Percentiles rank a stretch among this genome's conserved stretches.
phyloP scores from a whole-genome alignment of 2,113 vertebrate genomes.

The Brienomyrus longianalis region DNA sequence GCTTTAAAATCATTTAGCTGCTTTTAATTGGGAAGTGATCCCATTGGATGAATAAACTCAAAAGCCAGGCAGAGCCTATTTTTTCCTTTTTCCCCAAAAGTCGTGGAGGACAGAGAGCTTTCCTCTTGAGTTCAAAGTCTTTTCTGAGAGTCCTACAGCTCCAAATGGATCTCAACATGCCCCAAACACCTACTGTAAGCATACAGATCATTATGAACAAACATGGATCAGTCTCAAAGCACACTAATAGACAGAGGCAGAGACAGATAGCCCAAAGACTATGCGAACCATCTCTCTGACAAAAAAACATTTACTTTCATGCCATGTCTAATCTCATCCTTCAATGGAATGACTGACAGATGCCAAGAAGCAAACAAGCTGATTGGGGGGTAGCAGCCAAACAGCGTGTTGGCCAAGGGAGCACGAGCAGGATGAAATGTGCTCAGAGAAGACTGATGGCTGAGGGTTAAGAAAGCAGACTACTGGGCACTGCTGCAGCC shows the following conservation, averaged over 20 bases:
- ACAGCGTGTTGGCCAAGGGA: conserved; percentile 29
- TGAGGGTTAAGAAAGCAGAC: conserved; percentile 40
- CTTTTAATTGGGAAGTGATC: conserved; percentile 44
- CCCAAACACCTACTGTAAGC: conserved; percentile 49
- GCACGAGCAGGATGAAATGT: conserved; percentile 38
- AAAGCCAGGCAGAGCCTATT: conserved; percentile 30
- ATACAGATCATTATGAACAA: conserved; percentile 38
- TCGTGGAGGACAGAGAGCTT: conserved; percentile 37
- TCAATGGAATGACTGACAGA: conserved; percentile 20
- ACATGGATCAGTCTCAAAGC: conserved; percentile 30
- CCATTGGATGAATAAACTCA: conserved; percentile 46
- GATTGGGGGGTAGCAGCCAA: conserved; percentile 16
- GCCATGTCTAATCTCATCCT: conserved; percentile 30
- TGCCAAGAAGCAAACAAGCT: background rate
- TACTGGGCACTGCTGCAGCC: conserved; percentile 33
- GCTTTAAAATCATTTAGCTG: conserved; percentile 41
- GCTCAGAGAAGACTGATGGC: conserved; percentile 40
- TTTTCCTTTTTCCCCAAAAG: conserved; percentile 15
- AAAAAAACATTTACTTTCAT: conserved; percentile 22
- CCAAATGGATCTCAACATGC: conserved; percentile 45
- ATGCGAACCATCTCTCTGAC: background rate
- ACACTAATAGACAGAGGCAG: background rate
- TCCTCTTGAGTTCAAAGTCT: conserved; percentile 45
- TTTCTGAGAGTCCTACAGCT: conserved; percentile 40
- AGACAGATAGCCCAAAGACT: background rate